phyloP scores from a whole-genome alignment of 2,797 vertebrate species.

The Schizopygopsis pylzovi region DNA sequence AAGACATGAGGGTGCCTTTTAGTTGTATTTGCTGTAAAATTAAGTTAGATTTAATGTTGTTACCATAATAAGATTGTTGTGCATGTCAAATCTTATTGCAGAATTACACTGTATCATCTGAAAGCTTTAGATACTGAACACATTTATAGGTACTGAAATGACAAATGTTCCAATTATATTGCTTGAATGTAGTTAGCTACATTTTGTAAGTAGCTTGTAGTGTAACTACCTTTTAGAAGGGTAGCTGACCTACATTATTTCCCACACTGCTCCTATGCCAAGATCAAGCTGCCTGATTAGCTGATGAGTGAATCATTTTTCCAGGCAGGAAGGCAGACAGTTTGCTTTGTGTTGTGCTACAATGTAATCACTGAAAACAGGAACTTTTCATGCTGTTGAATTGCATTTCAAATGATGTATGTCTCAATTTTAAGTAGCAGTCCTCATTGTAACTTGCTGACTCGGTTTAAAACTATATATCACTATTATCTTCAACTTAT shows the following conservation, averaged over 20 bases:
- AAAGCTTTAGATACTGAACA: background rate
- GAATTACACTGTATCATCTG: background rate
- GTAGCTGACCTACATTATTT: background rate
- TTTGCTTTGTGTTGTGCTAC: constrained; percentile 32
- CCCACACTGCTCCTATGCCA: background rate
- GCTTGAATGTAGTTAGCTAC: background rate
- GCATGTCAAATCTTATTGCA: background rate
- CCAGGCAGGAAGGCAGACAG: background rate
- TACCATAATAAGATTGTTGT: background rate
- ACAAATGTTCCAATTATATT: background rate
- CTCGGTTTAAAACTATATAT: constrained; percentile 37
- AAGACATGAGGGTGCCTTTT: no score
- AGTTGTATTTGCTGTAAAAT: background rate
- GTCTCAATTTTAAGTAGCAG: constrained; percentile 17
- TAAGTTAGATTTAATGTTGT: background rate
- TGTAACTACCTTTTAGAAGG: background rate
- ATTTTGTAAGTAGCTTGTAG: background rate
- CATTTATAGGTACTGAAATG: background rate
- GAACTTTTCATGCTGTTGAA: constrained; percentile 6
- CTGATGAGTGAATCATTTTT: constrained; percentile 15
- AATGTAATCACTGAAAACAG: constrained; percentile 8
- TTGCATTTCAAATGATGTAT: constrained; percentile 23
- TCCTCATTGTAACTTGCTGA: constrained; percentile 24
- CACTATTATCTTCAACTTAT: constrained; percentile 33
- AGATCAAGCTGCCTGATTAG: constrained; percentile 7